Conservation (phyloP, 2,113 vertebrate genomes). For the Oxyura jamaicensis region DNA sequence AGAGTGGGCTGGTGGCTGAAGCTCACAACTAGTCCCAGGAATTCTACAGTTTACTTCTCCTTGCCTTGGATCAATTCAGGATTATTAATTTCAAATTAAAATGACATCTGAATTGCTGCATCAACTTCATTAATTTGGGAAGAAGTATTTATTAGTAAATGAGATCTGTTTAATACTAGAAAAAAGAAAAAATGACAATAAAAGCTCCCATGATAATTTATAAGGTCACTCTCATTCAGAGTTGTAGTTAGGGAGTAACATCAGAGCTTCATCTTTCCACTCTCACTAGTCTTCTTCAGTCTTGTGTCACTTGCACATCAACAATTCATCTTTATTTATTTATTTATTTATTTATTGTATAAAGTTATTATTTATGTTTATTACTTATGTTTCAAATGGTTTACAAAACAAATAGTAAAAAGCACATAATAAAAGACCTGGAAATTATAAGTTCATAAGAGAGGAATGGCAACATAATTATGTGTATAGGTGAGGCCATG, state of each 20-base stretch:
- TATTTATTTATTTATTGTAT: background rate
- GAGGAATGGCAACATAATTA: background rate
- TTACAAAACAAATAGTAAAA: background rate
- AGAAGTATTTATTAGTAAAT: background rate
- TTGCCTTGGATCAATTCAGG: background rate
- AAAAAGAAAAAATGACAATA: background rate
- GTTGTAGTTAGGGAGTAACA: conserved; percentile 15
- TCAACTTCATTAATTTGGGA: background rate
- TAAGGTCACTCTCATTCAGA: background rate
- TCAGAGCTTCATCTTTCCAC: background rate
- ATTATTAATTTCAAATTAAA: background rate
- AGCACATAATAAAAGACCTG: background rate
- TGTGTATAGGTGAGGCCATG: background rate
- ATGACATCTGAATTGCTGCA: background rate
- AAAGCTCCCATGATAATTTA: conserved; percentile 2
- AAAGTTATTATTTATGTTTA: background rate
- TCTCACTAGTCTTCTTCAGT: background rate
- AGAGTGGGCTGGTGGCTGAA: background rate
- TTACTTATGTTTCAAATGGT: conserved; percentile 3
- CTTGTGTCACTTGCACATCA: background rate
- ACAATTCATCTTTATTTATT: conserved; percentile 4
- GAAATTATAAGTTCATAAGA: background rate
- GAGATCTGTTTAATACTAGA: background rate
- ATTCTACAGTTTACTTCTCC: background rate
- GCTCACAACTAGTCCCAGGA: background rate